A percentile compares a stretch with the other conserved stretches of the same genome.
Conservation (phyloP, 2,113 vertebrate species). For the Cololabis saira region DNA sequence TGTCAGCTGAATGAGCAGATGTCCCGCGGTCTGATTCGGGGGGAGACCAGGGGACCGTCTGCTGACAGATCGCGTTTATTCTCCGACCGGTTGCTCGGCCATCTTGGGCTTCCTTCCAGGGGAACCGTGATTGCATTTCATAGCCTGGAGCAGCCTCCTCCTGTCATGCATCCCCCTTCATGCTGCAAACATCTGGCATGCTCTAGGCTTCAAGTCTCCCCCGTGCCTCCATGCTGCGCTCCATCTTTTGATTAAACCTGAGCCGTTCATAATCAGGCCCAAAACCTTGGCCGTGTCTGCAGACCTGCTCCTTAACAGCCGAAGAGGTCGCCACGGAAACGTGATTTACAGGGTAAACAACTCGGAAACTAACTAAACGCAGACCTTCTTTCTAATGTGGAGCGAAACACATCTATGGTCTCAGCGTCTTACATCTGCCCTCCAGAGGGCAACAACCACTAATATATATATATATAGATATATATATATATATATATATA, state of each 20-base stretch:
- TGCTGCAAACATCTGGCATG: conserved; percentile 62
- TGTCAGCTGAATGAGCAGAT: conserved; percentile 21
- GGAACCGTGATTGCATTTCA: conserved; percentile 61
- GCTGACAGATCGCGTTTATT: conserved; percentile 38
- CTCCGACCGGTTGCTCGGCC: conserved; percentile 41
- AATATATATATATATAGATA: too few relatives aligned
- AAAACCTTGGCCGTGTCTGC: not conserved
- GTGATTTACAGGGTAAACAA: too few relatives aligned
- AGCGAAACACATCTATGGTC: too few relatives aligned
- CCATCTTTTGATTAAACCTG: conserved; percentile 67
- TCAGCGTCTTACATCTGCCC: too few relatives aligned
- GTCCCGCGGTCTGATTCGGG: conserved; percentile 45
- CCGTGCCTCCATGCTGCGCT: conserved; percentile 45
- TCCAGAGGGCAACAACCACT: too few relatives aligned
- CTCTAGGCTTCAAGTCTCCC: conserved; percentile 44
- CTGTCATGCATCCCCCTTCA: conserved; percentile 47
- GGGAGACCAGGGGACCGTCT: conserved; percentile 16
- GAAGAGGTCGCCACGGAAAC: too few relatives aligned
- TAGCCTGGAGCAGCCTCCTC: conserved; percentile 45
- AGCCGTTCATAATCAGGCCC: conserved; percentile 36
- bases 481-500: too few relatives aligned
- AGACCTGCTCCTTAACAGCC: not conserved
- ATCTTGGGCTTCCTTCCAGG: conserved; percentile 55
- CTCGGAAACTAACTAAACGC: too few relatives aligned
- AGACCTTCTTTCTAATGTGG: too few relatives aligned